Conservation (phyloP, 2,888 invertebrate species). For the Drosophila algonquin region DNA sequence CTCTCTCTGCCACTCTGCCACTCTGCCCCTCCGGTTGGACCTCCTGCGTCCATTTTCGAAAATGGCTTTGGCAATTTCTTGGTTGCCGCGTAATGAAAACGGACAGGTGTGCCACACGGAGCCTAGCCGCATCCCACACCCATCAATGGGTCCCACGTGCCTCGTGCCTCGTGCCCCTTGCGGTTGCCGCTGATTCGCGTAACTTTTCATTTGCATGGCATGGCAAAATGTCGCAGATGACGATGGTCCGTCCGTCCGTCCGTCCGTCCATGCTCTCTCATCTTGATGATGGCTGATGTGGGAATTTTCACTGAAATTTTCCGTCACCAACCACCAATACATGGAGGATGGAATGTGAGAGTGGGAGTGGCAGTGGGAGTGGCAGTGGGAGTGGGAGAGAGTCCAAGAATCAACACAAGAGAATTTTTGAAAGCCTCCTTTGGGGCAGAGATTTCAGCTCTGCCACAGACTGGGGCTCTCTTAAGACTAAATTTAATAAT, state of each 20-base stretch:
- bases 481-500: too few relatives aligned
- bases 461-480: too few relatives aligned
- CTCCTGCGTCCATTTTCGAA: constrained; percentile 42
- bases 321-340: neutral
- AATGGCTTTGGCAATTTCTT: constrained; percentile 63
- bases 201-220: constrained; percentile 48
- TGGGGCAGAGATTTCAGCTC: too few relatives aligned
- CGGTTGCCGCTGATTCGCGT: constrained; percentile 33
- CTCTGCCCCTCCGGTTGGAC: neutral
- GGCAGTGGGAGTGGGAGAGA: neutral
- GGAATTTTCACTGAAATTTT: constrained; percentile 10
- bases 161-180: neutral
- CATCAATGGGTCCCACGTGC: constrained; percentile 2
- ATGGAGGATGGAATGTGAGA: neutral
- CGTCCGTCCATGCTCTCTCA: constrained; percentile 8
- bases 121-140: constrained; percentile 17
- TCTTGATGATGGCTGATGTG: constrained; percentile 17
- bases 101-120: constrained; percentile 59
- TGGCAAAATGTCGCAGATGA: constrained; percentile 37
- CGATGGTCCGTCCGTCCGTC: constrained; percentile 18
- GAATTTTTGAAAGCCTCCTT: too few relatives aligned
- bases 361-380: neutral
- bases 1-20: neutral
- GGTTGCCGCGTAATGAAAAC: constrained; percentile 59
- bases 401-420: neutral